Conservation (phyloP, 23 tunicate species). For the Trididemnum clinides region DNA sequence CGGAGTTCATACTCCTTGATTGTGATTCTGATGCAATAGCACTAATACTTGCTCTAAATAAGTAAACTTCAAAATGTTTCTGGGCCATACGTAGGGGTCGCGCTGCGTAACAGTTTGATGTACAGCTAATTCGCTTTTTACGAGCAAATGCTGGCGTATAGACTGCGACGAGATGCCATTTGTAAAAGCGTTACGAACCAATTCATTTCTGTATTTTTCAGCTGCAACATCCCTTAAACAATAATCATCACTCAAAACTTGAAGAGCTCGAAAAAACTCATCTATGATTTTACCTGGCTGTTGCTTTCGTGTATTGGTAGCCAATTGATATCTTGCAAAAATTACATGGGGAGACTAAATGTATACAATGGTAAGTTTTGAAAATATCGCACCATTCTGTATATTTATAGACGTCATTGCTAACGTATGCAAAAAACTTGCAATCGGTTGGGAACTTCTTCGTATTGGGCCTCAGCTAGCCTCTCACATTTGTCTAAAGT, state of each 20-base stretch:
- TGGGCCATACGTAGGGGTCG: neutral
- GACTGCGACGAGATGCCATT: neutral
- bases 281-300: neutral
- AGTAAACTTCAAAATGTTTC: too few relatives aligned
- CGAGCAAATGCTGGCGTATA: neutral
- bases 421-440: too few relatives aligned
- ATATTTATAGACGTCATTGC: too few relatives aligned
- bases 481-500: too few relatives aligned
- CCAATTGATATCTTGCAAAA: neutral
- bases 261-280: neutral
- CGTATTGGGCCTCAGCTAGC: too few relatives aligned
- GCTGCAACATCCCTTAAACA: neutral
- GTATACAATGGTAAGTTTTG: neutral
- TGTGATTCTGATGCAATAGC: too few relatives aligned
- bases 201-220: neutral
- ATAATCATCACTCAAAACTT: neutral
- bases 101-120: neutral
- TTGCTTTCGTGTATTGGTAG: neutral
- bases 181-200: neutral
- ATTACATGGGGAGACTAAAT: neutral
- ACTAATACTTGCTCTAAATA: too few relatives aligned
- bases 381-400: neutral
- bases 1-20: too few relatives aligned
- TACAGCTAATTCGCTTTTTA: neutral
- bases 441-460: too few relatives aligned